Evolutionary conservation across 2,888 invertebrate genomes (phyloP).

Genomic region (Cataglyphis rosenhaueri): DNA sequence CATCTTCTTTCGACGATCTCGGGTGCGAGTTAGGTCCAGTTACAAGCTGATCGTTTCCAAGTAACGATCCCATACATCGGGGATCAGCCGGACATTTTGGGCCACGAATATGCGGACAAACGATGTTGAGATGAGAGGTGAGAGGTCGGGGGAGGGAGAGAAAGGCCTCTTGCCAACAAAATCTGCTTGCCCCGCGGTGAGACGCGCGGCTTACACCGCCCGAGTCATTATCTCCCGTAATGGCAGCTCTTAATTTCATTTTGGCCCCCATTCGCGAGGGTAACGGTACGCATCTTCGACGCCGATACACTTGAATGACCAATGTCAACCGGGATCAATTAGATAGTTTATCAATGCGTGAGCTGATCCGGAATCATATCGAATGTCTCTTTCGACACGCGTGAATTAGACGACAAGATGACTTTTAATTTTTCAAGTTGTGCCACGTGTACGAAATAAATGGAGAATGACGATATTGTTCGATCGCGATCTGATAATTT

Average conservation of each 20-base stretch:
- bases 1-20: constrained; percentile 26
- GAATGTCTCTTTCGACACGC: neutral
- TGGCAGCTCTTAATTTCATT: constrained; percentile 62
- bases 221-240: constrained; percentile 56
- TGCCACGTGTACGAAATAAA: neutral
- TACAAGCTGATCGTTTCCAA: constrained; percentile 50
- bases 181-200: constrained; percentile 27
- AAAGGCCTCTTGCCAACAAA: constrained; percentile 18
- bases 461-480: neutral
- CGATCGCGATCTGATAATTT: neutral
- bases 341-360: neutral
- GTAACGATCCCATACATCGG: constrained; percentile 45
- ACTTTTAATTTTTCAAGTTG: neutral
- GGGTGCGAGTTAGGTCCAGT: constrained; percentile 48
- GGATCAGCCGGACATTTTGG: neutral
- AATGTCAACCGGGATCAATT: neutral
- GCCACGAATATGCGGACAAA: constrained; percentile 13
- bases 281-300: constrained; percentile 58
- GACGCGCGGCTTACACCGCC: constrained; percentile 40
- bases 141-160: neutral
- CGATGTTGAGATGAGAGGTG: constrained; percentile 6
- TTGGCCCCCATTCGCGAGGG: constrained; percentile 44
- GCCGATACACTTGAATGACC: constrained; percentile 9
- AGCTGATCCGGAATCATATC: neutral
- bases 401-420: neutral